Base-by-base conservation (phyloP, 2,797 vertebrate species). In the Thalassophryne amazonica region DNA sequence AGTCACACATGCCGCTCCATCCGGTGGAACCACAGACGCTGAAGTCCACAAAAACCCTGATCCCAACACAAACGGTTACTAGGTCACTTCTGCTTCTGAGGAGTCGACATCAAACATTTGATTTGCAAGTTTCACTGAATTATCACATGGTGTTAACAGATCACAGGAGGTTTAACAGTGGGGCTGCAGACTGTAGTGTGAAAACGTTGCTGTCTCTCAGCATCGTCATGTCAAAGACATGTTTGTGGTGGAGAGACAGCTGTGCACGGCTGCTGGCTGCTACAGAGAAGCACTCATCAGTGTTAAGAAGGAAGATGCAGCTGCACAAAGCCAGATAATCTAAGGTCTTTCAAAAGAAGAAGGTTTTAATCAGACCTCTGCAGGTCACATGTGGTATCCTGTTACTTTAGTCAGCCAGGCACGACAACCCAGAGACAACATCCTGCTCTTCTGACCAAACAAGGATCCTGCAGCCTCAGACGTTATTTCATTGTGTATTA, bases 401-500 rank as follows among this genome's bases (percentile, higher is more conserved):
- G 6, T 12, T 36, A n/a, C 10, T 17, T 11, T 42, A 20, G 16
- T 5, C 4, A 16, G 6, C 13, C 11, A 21, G 25, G 35, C 12
- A 7, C 9, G n/a, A n/a, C n/a, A n/a, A n/a, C n/a, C n/a, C 52
- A 31, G 45, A 47, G 17, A 9, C 20, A 62, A 69, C 60, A 61
- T 55, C 65, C 68, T 67, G 54, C 52, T 49, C 23, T 15, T 8
- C 2, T 1, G 7, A 35, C 55, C 52, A 71, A 73, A 73, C 60
- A 64, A 50, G 50, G 66, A 55, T 53, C 18, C 31, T 2, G 1
- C 11, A 8, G 20, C 17, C 42, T 11, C 33, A 3, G 29, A 50
- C 2, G 13, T 43, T 31, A 9, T 12, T 61, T 72, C 48, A 61
- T 45, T 25, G 23, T 15, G 6, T 8, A 10, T 24, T 5, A 21